Evolutionary conservation across 1,140 invertebrate species (phyloP), one percentile per base, ranked within the genome.

Genomic region (Calosoma granatense): DNA sequence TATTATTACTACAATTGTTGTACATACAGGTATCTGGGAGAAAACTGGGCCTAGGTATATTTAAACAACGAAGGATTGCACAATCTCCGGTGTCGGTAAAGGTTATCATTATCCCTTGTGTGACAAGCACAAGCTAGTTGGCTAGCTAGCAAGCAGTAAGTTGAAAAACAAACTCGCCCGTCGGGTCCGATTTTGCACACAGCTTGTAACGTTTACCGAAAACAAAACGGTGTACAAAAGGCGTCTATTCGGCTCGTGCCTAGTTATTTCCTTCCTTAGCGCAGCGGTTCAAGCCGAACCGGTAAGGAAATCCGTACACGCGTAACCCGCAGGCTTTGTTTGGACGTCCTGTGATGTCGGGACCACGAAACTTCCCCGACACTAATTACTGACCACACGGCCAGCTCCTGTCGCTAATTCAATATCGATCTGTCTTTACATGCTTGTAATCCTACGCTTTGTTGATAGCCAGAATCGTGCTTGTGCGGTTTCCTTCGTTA

Each of bases 371-470:
- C 15, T 47, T 6, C 17, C 9, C 41, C 6, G 41, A 47, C 41
- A 47, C 41, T 47, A 47, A 47, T 47, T 47, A 47, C 41, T 47
- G 41, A 47, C 41, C 41, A 17, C 41, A 47, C 15, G 9, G 41
- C 6, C 15, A 47, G 17, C 6, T 47, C 41, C 15, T 47, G 41
- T 47, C 41, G 41, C 41, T 47, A 47, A 47, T 47, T 47, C 41
- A 17, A 47, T 47, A 47, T 47, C 41, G 41, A 47, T 47, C 17
- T 47, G 41, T 47, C 41, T 9, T 17, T 17, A 17, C 41, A 17
- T 12, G 6, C 6, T 47, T 47, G 14, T 30, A 6, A 30, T 30
- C 4, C 26, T 30, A 30, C 26, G 26, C 26, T 14, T 6, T 30
- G 26, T 30, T 30, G 26, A 30, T 30, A 6, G 14, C 4, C 26